Evolutionary conservation across 2,113 vertebrate genomes (phyloP).

Genomic region (Coregonus clupeaformis): DNA sequence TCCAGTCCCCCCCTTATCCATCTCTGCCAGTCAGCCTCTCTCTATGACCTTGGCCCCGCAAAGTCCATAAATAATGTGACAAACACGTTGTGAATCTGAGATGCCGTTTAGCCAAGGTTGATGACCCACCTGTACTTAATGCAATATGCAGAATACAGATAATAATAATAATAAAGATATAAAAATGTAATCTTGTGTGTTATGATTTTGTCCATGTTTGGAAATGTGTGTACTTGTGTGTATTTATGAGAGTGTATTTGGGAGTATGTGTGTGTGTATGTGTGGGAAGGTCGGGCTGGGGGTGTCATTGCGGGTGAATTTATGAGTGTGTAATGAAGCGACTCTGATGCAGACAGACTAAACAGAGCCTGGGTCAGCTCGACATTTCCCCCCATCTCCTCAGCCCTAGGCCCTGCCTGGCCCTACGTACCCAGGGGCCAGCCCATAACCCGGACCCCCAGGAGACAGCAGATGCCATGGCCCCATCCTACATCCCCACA

Average conservation of each 20-base stretch:
- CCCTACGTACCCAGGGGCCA: slow-evolving; percentile 8
- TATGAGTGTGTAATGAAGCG: slow-evolving; percentile 60
- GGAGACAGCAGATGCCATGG: not conserved
- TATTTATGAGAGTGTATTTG: not conserved
- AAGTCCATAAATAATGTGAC: not conserved
- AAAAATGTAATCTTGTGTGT: not conserved
- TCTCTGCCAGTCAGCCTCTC: not conserved
- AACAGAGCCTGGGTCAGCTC: slow-evolving; percentile 47
- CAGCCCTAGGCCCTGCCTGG: slow-evolving; percentile 8
- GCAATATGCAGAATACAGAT: not conserved
- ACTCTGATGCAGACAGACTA: slow-evolving; percentile 59
- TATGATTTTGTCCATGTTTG: not conserved
- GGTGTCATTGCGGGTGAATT: slow-evolving; percentile 48
- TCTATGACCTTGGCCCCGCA: not conserved
- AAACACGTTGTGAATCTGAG: not conserved
- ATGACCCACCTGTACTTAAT: not conserved
- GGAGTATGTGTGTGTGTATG: slow-evolving; percentile 24
- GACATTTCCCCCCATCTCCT: slow-evolving; percentile 1
- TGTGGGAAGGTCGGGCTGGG: slow-evolving; percentile 37
- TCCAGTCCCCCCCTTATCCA: not conserved
- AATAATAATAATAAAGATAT: not conserved
- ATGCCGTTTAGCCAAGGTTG: not conserved
- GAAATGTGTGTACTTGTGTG: slow-evolving; percentile 1
- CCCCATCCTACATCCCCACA: not conserved
- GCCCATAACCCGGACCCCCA: not conserved